Evolutionary conservation across 1,140 invertebrate species (phyloP), one percentile per base, ranked within the genome.

Genomic region (Solen grandis): DNA sequence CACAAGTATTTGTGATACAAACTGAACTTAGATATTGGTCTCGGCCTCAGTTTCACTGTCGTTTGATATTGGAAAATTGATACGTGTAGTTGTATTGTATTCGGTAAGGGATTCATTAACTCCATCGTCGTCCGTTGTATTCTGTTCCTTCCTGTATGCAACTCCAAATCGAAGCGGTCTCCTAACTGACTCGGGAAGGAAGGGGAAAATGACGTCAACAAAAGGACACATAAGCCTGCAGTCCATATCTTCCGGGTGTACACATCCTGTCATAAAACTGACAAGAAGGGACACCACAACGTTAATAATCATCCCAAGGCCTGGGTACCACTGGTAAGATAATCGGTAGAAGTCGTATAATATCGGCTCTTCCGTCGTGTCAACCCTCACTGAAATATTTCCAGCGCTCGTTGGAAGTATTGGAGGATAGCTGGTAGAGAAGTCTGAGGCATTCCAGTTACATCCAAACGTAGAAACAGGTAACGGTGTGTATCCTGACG

Each of bases 301-400:
- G n/a, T 81, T 81, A 13, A 79, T 41, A 19, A 97, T 91, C 0
- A 96, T 96, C 0, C 94, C 96, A n/a, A n/a, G n/a, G n/a, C n/a
- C n/a, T n/a, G n/a, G n/a, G n/a, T n/a, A n/a, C n/a, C n/a, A n/a
- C n/a, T n/a, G n/a, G n/a, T n/a, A n/a, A n/a, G n/a, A n/a, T n/a
- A n/a, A n/a, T n/a, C n/a, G n/a, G n/a, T n/a, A n/a, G n/a, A n/a
- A n/a, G n/a, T n/a, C n/a, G n/a, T n/a, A n/a, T n/a, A n/a, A n/a
- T n/a, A n/a, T n/a, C n/a, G 69, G 69, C 41, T 72, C 69, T n/a
- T 13, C 19, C 22, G 50, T 65, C 29, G 62, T 27, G 8, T 62
- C 10, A 8, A 36, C 33, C 55, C 31, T 73, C 10, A 50, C 41
- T 0, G 60, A 55, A 8, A 68, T 70, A 3, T 27, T n/a, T n/a